phyloP scores from a whole-genome alignment of 2,888 invertebrate genomes.

The Horisme vitalbata region DNA sequence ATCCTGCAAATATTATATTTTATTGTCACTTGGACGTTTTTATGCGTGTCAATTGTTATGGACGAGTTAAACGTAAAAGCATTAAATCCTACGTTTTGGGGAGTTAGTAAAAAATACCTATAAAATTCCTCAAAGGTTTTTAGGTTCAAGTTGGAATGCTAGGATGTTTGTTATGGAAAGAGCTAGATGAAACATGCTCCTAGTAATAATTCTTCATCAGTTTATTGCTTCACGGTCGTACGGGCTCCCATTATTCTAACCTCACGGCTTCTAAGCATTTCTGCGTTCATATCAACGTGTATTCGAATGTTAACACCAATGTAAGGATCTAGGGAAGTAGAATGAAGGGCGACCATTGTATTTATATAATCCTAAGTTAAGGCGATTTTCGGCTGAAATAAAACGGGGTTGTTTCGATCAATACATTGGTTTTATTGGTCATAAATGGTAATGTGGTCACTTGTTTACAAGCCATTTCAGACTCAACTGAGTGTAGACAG shows the following conservation, averaged over 20 bases:
- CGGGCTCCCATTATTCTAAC: slow-evolving; percentile 24
- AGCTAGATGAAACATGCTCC: too few species aligned
- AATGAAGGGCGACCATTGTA: slow-evolving; percentile 26
- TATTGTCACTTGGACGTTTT: too few species aligned
- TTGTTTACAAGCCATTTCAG: not conserved
- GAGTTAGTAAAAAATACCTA: too few species aligned
- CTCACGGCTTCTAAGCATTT: slow-evolving; percentile 28
- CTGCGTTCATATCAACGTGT: slow-evolving; percentile 26
- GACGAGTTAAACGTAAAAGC: too few species aligned
- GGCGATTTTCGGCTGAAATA: slow-evolving; percentile 42
- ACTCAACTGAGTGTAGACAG: too few species aligned
- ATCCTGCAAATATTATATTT: too few species aligned
- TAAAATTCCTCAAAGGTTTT: too few species aligned
- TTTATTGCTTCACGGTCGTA: not conserved
- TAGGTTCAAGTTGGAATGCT: too few species aligned
- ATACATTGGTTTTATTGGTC: slow-evolving; percentile 32
- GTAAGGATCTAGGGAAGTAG: slow-evolving; percentile 15
- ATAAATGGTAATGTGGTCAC: not conserved
- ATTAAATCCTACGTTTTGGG: too few species aligned
- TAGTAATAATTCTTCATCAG: not conserved
- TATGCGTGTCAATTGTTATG: too few species aligned
- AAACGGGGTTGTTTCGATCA: slow-evolving; percentile 48
- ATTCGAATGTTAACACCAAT: slow-evolving; percentile 26
- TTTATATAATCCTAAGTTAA: slow-evolving; percentile 34
- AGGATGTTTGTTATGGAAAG: too few species aligned